Conservation (phyloP, 2,113 vertebrate species). For the Madoqua kirkii region DNA sequence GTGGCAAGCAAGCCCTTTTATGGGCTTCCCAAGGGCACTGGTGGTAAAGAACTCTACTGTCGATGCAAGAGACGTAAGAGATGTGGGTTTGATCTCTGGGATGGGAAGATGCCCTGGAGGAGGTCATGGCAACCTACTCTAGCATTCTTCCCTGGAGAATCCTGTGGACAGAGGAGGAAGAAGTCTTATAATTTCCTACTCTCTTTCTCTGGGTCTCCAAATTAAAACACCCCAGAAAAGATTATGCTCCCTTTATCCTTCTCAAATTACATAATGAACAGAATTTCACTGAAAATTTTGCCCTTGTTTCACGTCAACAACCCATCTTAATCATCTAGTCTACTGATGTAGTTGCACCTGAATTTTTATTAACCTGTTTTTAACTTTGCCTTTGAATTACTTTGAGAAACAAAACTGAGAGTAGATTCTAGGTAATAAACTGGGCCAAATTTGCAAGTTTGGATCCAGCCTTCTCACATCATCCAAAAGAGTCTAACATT, state of each 20-base stretch:
- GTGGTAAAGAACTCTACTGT: neutral
- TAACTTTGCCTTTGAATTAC: neutral
- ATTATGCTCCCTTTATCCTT: neutral
- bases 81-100: neutral
- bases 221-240: neutral
- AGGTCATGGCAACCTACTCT: neutral
- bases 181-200: neutral
- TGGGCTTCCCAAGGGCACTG: neutral
- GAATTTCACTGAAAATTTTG: neutral
- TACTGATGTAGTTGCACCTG: neutral
- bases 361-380: neutral
- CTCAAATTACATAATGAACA: neutral
- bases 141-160: neutral
- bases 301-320: neutral
- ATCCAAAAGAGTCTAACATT: slow-evolving; percentile 21
- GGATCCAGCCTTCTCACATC: neutral
- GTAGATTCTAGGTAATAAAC: slow-evolving; percentile 7
- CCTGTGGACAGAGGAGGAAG: neutral
- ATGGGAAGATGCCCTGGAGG: neutral
- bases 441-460: neutral
- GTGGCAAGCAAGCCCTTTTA: neutral
- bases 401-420: slow-evolving; percentile 9
- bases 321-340: neutral
- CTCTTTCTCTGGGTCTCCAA: neutral
- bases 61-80: neutral